Conservation (phyloP, 2,113 vertebrate species). For the Varanus salvator region DNA sequence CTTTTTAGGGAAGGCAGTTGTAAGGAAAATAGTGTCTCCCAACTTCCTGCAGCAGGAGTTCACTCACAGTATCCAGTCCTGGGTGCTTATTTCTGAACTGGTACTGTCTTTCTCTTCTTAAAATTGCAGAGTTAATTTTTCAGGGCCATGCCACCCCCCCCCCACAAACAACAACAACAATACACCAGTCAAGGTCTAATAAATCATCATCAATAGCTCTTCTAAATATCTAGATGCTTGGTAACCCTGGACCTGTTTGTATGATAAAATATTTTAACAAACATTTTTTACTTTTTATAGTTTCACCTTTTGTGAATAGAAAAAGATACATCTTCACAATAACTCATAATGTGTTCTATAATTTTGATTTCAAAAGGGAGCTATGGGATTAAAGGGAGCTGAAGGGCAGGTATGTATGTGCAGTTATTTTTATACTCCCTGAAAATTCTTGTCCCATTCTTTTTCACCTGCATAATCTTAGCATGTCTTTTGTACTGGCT, state of each 20-base stretch:
- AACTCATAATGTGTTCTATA: constrained; percentile 2
- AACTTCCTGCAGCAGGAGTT: not conserved
- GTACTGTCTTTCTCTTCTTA: not conserved
- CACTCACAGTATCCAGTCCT: not conserved
- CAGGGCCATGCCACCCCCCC: not conserved
- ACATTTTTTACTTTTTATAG: not conserved
- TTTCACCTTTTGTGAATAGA: not conserved
- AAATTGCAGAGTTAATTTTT: not conserved
- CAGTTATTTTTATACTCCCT: not conserved
- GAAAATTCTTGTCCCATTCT: not conserved
- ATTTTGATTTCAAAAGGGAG: constrained; percentile 81
- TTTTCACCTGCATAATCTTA: not conserved
- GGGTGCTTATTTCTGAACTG: not conserved
- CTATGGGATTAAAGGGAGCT: constrained; percentile 80
- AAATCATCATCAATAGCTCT: not conserved
- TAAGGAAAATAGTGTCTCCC: not conserved
- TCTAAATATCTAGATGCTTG: not conserved
- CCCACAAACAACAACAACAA: too few species aligned
- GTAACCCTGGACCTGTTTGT: not conserved
- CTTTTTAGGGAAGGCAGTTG: not conserved
- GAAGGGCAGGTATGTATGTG: constrained; percentile 88
- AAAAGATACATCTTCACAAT: not conserved
- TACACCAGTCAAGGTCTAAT: not conserved
- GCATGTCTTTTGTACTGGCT: not conserved
- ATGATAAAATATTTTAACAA: not conserved